These are phyloP conservation scores for Cyprinodon tularosa DNA, from an alignment of 2,113 vertebrate genomes.

Conservation along the genomic window DNA sequence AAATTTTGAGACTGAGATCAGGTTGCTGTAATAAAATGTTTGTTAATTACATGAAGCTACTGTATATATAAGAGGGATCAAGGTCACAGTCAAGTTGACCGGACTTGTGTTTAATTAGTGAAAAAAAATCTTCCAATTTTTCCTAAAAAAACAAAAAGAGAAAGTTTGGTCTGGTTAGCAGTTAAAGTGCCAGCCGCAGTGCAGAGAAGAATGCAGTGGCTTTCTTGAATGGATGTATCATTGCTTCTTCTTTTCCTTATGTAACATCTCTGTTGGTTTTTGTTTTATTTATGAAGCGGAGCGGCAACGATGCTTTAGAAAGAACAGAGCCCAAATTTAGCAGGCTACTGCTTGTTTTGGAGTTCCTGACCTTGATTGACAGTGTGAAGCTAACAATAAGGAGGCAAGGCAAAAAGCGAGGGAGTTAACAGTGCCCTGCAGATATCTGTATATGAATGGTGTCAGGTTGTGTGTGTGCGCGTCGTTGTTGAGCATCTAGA, in stretches of 20 bases:
- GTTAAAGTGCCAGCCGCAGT: slow-evolving; percentile 18
- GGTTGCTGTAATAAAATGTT: too few relatives aligned
- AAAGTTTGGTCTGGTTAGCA: slow-evolving; percentile 16
- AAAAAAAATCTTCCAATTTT: background rate
- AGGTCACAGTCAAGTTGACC: background rate
- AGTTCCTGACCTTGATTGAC: slow-evolving; percentile 50
- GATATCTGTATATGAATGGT: slow-evolving; percentile 51
- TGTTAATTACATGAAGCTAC: background rate
- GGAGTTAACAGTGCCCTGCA: slow-evolving; percentile 53
- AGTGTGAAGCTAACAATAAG: slow-evolving; percentile 34
- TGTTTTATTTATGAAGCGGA: slow-evolving; percentile 37
- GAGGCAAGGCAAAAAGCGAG: slow-evolving; percentile 13
- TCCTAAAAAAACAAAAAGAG: background rate
- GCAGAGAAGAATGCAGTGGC: slow-evolving; percentile 16
- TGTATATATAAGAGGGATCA: too few relatives aligned
- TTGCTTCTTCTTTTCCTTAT: slow-evolving; percentile 13
- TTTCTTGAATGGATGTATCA: slow-evolving; percentile 9
- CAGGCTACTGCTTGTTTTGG: slow-evolving; percentile 17
- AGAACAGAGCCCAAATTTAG: slow-evolving; percentile 29
- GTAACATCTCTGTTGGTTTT: slow-evolving; percentile 1
- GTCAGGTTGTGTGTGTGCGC: slow-evolving; percentile 24
- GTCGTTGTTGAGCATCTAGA: slow-evolving; percentile 52
- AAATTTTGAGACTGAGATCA: background rate
- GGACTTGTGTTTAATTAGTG: background rate
- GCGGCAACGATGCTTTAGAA: slow-evolving; percentile 30